These are phyloP conservation scores for Pollenia angustigena DNA, from an alignment of 2,888 invertebrate genomes.

Conservation along the genomic window DNA sequence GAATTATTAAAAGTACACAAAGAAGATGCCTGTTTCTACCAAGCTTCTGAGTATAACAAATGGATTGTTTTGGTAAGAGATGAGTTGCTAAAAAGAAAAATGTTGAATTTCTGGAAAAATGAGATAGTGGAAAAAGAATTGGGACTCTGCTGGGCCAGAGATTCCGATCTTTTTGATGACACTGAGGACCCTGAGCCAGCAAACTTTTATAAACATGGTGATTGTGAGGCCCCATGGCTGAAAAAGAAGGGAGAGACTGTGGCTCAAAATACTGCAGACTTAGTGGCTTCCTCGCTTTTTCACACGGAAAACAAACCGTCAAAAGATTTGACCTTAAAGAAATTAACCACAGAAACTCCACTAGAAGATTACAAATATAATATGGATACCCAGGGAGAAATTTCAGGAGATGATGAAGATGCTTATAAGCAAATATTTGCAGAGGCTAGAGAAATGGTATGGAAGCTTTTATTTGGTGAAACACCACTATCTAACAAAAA, in stretches of 20 bases:
- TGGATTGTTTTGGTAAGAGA: conserved; percentile 81
- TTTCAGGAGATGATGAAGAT: conserved; percentile 76
- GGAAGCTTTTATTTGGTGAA: conserved; percentile 75
- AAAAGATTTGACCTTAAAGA: conserved; percentile 20
- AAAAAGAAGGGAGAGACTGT: background rate
- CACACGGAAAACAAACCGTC: background rate
- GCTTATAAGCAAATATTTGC: conserved; percentile 61
- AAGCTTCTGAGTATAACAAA: conserved; percentile 80
- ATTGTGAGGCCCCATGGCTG: conserved; percentile 61
- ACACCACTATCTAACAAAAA: conserved; percentile 33
- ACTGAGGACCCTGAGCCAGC: conserved; percentile 77
- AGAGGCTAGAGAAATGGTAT: conserved; percentile 71
- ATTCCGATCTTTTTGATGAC: conserved; percentile 80
- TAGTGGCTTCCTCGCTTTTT: background rate
- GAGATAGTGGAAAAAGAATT: conserved; percentile 79
- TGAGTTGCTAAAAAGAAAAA: conserved; percentile 78
- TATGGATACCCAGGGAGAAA: conserved; percentile 75
- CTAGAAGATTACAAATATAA: conserved; percentile 74
- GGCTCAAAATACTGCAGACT: background rate
- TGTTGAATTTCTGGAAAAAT: conserved; percentile 81
- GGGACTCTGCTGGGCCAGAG: conserved; percentile 80
- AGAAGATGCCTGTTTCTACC: conserved; percentile 83
- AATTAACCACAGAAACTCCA: conserved; percentile 63
- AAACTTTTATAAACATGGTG: conserved; percentile 79
- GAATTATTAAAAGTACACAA: conserved; percentile 78